These are phyloP conservation scores for Prionailurus bengalensis DNA, from an alignment of 2,113 vertebrate genomes.

Conservation along the genomic window DNA sequence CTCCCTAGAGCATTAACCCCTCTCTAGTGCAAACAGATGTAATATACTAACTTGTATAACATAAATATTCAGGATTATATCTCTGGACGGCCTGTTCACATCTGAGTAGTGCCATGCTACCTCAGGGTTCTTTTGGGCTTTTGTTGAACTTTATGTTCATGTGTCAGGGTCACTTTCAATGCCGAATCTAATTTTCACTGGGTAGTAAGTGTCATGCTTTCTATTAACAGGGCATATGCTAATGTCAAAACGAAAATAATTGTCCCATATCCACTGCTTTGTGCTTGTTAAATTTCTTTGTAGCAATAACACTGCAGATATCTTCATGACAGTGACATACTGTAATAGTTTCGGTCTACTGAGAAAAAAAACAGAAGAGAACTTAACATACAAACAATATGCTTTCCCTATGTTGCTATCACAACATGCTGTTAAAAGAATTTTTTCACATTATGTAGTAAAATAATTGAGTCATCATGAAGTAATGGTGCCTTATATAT, in stretches of 20 bases:
- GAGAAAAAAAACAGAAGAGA: neutral
- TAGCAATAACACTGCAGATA: neutral
- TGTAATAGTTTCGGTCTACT: neutral
- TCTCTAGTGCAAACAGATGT: neutral
- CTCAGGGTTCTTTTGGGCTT: neutral
- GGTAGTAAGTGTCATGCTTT: neutral
- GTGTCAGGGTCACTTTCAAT: neutral
- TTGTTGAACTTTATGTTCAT: neutral
- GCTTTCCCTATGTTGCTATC: neutral
- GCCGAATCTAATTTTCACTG: neutral
- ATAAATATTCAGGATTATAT: neutral
- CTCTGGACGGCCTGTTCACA: neutral
- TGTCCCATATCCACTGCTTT: neutral
- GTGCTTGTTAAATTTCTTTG: neutral
- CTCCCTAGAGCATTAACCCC: neutral
- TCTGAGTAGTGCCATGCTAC: neutral
- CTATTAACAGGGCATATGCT: neutral
- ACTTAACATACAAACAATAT: neutral
- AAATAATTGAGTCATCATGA: neutral
- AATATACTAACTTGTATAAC: neutral
- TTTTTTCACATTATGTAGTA: neutral
- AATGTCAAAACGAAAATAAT: slow-evolving; percentile 7
- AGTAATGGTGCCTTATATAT: neutral
- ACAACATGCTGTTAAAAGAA: neutral
- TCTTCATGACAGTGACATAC: neutral